Evolutionary conservation across 2,888 invertebrate genomes (phyloP), one percentile per base, ranked within the genome.

Genomic region (Drosophila nr. perissopoda): DNA sequence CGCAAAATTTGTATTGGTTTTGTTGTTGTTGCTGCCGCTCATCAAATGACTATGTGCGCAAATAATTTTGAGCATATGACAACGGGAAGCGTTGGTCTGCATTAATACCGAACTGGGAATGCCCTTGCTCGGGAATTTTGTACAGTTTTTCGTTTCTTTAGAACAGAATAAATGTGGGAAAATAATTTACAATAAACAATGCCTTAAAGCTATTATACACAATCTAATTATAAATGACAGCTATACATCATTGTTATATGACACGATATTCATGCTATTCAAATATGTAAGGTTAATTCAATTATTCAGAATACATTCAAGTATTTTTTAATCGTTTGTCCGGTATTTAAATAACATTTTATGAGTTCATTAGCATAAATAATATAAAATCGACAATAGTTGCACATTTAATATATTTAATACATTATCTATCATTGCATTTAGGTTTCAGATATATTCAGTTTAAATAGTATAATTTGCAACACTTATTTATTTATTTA

Each of bases 121-220:
- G 76, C 76, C 76, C 76, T 77, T 77, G 75, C 57, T 42, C 2
- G 40, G 33, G 48, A 45, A 56, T 58, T 48, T 58, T 5, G 33
- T 36, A 48, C 36, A 53, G 27, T 36, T 29, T 25, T 18, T 29
- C 38, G 27, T 27, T 74, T 42, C 38, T 36, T 65, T 34, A 54
- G 60, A 58, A 61, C 29, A 51, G 31, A 62, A 60, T 71, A 53
- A 75, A 79, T 79, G 77, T 77, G 77, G 51, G 77, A 77, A 79
- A 40, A 40, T 25, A 63, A 18, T 40, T 7, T 4, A 48, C 16
- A 40, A 0, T 4, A 18, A 45, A 76, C 76, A 76, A 78, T 78
- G 57, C 10, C 8, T 16, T 27, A 0, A 16, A 40, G 49, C 27
- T 51, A 60, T 40, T 51, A 51, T 16, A 59, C 3, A 64, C 13